Base-by-base conservation (phyloP, 2,113 vertebrate genomes). In the Barnardius zonarius region DNA sequence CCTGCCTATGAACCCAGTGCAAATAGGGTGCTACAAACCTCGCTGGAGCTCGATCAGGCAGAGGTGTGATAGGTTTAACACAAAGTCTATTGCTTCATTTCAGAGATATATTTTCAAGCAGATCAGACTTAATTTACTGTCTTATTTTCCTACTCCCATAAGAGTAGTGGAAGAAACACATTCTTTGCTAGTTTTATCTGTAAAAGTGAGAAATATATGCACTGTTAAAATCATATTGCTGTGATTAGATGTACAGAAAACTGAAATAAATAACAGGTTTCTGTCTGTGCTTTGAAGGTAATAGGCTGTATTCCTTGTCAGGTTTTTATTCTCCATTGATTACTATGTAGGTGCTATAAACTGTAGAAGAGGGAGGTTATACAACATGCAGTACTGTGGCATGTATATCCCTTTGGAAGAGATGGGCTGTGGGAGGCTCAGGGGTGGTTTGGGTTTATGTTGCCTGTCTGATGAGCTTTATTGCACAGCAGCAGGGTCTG, bases 401-500 rank as follows among this genome's bases (percentile, higher is more conserved):
- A 57, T 4, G 18, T 52, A 5, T 49, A 54, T 41, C 22, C 39
- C 17, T 51, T 13, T 28, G 30, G 66, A 67, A 30, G 67, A 59
- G n/a, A 25, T 0, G 5, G 49, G 70, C 44, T 24, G 37, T 22
- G 54, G 59, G 68, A 68, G 27, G 73, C 43, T 84, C 30, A 3
- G 94, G 64, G 35, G 3, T 1, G 2, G 4, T 13, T 61, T 0
- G 4, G 22, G 19, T 33, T 51, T 9, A 9, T 25, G 52, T 10
- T 67, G 17, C 59, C 28, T 3, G 0, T 70, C 59, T 62, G 72
- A 66, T 13, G 22, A 48, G 59, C 48, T 52, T 46, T 8, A 0
- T 31, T 28, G 68, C 61, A 2, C 4, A 8, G 49, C 9, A 73
- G 49, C 72, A 3, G 25, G 35, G 33, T 30, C 39, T 30, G 69